Conservation (phyloP, 2,797 vertebrate species). For the Alouatta caraya region DNA sequence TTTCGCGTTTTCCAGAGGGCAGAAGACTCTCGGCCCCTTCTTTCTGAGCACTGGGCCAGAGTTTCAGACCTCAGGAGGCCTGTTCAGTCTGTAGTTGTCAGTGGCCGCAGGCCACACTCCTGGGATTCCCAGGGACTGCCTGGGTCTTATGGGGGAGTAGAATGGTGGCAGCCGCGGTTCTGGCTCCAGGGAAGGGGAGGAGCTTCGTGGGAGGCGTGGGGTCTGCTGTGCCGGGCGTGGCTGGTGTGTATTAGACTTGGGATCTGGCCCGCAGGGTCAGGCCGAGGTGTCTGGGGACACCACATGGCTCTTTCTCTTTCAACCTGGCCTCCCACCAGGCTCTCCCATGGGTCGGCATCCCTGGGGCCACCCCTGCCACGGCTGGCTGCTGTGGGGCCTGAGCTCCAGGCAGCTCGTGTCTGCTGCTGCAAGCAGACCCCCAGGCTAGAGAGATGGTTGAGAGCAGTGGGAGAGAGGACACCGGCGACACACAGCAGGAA, state of each 20-base stretch:
- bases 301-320: background rate
- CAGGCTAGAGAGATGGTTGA: background rate
- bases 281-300: background rate
- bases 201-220: accelerated
- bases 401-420: background rate
- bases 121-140: background rate
- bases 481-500: background rate
- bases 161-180: accelerated
- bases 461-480: background rate
- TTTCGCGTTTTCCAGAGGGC: background rate
- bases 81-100: too few species aligned
- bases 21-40: background rate
- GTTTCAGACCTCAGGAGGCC: background rate
- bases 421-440: background rate
- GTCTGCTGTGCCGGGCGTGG: background rate
- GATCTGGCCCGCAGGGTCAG: background rate
- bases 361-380: too few species aligned
- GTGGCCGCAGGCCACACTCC: background rate
- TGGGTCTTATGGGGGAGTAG: background rate
- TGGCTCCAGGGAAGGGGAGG: background rate
- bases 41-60: background rate
- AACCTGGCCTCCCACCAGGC: background rate
- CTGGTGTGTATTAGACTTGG: background rate
- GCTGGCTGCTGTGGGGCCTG: background rate
- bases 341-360: too few species aligned